Base-by-base conservation (phyloP, 2,888 invertebrate genomes). In the Caenorhabditis sp. region DNA sequence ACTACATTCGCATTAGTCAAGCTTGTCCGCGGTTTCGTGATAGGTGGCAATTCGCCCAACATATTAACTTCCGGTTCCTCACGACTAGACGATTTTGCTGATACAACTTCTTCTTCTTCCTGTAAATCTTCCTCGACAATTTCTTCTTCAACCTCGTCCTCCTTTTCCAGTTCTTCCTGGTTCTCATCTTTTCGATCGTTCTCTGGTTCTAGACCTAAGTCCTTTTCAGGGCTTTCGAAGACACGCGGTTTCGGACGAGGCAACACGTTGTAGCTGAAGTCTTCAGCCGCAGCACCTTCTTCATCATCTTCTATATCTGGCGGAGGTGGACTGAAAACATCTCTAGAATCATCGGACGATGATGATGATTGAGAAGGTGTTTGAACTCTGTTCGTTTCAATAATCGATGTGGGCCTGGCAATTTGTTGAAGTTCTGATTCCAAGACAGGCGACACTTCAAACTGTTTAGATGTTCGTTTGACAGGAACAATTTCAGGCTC, bases 21-120 rank as follows among this genome's bases (percentile, higher is more conserved):
- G 12, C 43, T 43, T 3, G 62, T 69, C 17, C 77, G 51, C 10
- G 80, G 80, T 43, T 67, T 75, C 1, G 76, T 75, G 23, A 80
- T 71, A 8, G 80, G 80, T n/a, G 78, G 78, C 1, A 80, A 62
- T 19, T 64, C 65, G 37, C 76, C 72, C 0, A 75, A 57, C 51
- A 73, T 50, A 54, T 61, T n/a, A 10, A 17, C 12, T 10, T 12
- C 53, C 26, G 69, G 58, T 24, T 59, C 19, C 17, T 43, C 51
- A 27, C 49, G 21, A 50, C 57, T 27, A 14, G 54, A 31, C 50
- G 67, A 21, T 26, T 21, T 23, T 26, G 55, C 23, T 26, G 55
- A 21, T 10, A 21, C 55, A 12, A 10, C 55, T 21, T 55, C 55
- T 26, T 24, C 55, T 23, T 55, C 55, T 4, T 55, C 55, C 4